Percentiles rank a stretch among this genome's conserved stretches.
These are phyloP conservation scores for Urocolius indicus DNA, from an alignment of 2,113 vertebrate genomes.

Conservation along the genomic window DNA sequence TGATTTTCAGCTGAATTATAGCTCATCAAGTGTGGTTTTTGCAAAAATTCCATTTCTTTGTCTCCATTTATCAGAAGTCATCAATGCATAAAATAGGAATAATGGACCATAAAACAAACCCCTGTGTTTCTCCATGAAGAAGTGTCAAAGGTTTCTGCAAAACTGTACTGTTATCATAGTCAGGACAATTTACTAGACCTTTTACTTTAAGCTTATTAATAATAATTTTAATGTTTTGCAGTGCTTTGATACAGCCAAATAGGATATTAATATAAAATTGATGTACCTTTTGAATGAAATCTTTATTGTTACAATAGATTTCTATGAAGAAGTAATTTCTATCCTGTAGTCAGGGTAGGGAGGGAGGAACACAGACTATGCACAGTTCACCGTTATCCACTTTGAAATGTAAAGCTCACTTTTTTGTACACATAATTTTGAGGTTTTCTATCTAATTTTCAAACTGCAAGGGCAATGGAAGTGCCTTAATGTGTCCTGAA, in stretches of 20 bases:
- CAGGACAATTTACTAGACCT: background rate
- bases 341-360: background rate
- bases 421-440: background rate
- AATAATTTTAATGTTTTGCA: slow-evolving; percentile 31
- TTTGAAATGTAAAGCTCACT: background rate
- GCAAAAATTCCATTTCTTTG: background rate
- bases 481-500: background rate
- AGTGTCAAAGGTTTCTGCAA: background rate
- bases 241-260: background rate
- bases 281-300: background rate
- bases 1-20: background rate
- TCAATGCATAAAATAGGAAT: background rate
- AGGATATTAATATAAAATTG: slow-evolving; percentile 14
- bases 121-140: fast-evolving
- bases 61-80: background rate
- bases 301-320: background rate
- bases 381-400: background rate
- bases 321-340: background rate
- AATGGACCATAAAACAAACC: background rate
- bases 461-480: background rate
- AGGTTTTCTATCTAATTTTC: background rate
- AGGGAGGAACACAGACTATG: background rate
- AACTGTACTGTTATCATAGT: fast-evolving
- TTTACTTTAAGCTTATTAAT: background rate
- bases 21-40: background rate